Evolutionary conservation across 1,140 invertebrate species (phyloP).

Genomic region (Zaprionus tsacasi): DNA sequence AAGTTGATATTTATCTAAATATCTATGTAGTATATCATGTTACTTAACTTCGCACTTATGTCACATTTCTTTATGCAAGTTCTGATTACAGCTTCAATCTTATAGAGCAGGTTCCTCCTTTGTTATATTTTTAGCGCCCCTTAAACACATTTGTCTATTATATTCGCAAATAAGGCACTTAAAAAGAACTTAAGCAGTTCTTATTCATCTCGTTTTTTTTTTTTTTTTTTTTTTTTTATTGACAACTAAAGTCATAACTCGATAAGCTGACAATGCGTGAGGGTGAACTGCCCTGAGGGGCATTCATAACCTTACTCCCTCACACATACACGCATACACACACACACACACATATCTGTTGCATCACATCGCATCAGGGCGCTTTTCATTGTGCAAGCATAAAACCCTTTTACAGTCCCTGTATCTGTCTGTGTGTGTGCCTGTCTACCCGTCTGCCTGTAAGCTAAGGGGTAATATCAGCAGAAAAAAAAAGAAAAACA

Average conservation of each 20-base stretch:
- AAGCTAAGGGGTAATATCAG: conserved; percentile 31
- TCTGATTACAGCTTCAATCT: background rate
- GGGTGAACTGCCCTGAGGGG: background rate
- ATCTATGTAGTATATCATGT: background rate
- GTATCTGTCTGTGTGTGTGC: conserved; percentile 3
- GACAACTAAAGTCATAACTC: conserved; percentile 10
- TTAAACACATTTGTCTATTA: background rate
- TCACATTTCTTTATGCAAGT: background rate
- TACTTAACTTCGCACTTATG: background rate
- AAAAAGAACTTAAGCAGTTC: background rate
- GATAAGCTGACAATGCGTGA: background rate
- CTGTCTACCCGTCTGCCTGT: background rate
- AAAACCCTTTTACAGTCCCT: conserved; percentile 6
- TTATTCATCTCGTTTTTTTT: background rate
- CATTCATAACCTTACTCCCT: background rate
- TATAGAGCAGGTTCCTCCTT: background rate
- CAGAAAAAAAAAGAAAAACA: conserved; percentile 5
- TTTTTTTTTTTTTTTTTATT: background rate
- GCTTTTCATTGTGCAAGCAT: conserved; percentile 2
- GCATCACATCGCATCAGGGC: background rate
- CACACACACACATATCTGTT: background rate
- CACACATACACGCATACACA: background rate
- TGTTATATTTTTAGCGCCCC: background rate
- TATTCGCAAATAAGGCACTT: conserved; percentile 5
- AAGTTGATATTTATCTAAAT: no score